Percentiles rank a stretch among this genome's conserved stretches.
These are phyloP conservation scores for Xenus cinereus DNA, from an alignment of 2,113 vertebrate species.

Conservation along the genomic window DNA sequence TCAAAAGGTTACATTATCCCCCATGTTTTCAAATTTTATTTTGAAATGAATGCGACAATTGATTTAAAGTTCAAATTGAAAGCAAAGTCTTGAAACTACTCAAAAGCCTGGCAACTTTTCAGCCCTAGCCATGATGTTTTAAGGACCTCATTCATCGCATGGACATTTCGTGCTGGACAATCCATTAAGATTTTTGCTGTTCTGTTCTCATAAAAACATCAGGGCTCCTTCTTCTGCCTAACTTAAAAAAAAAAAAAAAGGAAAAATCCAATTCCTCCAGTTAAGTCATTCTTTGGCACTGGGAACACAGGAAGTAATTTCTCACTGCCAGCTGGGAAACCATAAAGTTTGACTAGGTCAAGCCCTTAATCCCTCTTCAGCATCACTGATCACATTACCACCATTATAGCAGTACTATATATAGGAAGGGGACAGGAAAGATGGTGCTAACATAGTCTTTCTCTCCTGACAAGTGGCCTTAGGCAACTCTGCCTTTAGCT, in stretches of 20 bases:
- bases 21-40: neutral
- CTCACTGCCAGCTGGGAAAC: conserved; percentile 38
- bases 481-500: neutral
- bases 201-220: conserved; percentile 37
- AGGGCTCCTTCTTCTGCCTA: neutral
- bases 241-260: neutral
- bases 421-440: neutral
- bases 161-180: conserved; percentile 29
- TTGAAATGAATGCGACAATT: neutral
- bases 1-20: neutral
- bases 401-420: neutral
- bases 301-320: conserved; percentile 52
- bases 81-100: neutral
- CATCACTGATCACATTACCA: neutral
- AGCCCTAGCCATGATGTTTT: neutral
- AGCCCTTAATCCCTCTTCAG: neutral
- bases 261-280: neutral
- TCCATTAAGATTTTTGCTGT: conserved; percentile 29
- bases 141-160: conserved; percentile 28
- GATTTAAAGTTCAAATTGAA: conserved; percentile 15
- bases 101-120: conserved; percentile 23
- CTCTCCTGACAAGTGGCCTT: neutral
- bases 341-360: conserved; percentile 31
- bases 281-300: conserved; percentile 51
- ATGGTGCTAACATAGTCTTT: neutral